Conservation (phyloP, 2,888 invertebrate species). For the Metalampra italica region DNA sequence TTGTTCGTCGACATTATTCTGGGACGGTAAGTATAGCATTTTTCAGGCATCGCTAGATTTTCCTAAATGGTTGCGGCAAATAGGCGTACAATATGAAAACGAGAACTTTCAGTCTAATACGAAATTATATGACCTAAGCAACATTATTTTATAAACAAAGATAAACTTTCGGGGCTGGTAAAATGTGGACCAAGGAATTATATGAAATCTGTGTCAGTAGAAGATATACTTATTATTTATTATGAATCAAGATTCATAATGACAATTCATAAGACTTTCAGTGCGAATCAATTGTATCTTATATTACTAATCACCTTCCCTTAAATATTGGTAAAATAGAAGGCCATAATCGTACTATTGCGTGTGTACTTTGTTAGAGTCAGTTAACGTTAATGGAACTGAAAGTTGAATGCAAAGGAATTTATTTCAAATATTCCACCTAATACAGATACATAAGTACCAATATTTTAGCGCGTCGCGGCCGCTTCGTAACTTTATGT, state of each 20-base stretch:
- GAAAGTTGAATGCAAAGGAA: background rate
- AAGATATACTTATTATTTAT: conserved; percentile 43
- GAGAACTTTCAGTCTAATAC: background rate
- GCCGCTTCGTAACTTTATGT: too few species aligned
- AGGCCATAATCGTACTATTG: conserved; percentile 47
- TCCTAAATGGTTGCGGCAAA: conserved; percentile 7
- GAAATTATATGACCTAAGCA: background rate
- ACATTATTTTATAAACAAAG: conserved; percentile 14
- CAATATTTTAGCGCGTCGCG: too few species aligned
- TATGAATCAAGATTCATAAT: conserved; percentile 33
- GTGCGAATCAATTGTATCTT: conserved; percentile 49
- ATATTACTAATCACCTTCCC: conserved; percentile 48
- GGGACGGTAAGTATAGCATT: too few species aligned
- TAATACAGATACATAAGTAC: too few species aligned
- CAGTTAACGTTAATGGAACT: conserved; percentile 8
- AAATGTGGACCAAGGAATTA: conserved; percentile 29
- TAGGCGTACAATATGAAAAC: background rate
- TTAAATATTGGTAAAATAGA: conserved; percentile 41
- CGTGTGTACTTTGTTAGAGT: conserved; percentile 23
- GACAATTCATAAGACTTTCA: conserved; percentile 53
- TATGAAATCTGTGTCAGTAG: conserved; percentile 29
- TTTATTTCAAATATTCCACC: too few species aligned
- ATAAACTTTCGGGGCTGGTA: conserved; percentile 47
- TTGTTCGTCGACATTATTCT: too few species aligned
- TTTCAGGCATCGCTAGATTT: too few species aligned